Evolutionary conservation across 1,140 invertebrate genomes (phyloP).

Genomic region (Drosophila nikananu): DNA sequence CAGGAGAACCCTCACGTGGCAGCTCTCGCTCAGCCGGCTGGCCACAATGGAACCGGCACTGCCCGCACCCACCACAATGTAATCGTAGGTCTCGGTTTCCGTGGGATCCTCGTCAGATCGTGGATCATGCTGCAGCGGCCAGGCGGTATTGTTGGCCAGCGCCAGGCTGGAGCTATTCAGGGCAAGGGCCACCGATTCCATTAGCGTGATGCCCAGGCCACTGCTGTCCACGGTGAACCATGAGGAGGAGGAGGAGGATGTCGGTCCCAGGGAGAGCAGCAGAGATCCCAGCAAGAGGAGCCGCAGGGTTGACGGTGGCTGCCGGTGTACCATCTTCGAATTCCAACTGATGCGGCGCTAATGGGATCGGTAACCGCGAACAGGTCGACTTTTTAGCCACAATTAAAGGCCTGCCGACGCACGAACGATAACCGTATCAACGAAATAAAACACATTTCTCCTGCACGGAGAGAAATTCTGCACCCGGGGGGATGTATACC

Average conservation of each 20-base stretch:
- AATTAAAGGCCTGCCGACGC: slow-evolving; percentile 17
- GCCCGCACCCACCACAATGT: slow-evolving; percentile 87
- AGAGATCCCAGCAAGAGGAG: neutral
- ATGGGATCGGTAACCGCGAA: slow-evolving; percentile 1
- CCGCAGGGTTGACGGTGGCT: neutral
- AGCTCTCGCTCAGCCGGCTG: slow-evolving; percentile 68
- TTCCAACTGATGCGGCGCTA: slow-evolving; percentile 13
- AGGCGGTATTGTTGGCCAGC: slow-evolving; percentile 86
- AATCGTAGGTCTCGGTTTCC: slow-evolving; percentile 85
- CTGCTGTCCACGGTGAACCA: slow-evolving; percentile 43
- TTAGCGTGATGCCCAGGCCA: slow-evolving; percentile 85
- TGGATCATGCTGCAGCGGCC: slow-evolving; percentile 86
- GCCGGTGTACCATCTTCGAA: slow-evolving; percentile 20
- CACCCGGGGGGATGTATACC: neutral
- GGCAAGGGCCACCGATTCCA: slow-evolving; percentile 86
- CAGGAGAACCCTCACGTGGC: slow-evolving; percentile 84
- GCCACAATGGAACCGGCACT: slow-evolving; percentile 88
- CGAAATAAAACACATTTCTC: slow-evolving; percentile 13
- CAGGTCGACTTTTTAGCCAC: slow-evolving; percentile 12
- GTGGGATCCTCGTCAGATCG: slow-evolving; percentile 53
- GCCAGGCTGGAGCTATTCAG: slow-evolving; percentile 86
- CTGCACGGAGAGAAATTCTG: neutral
- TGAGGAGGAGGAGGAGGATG: neutral
- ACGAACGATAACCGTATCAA: slow-evolving; percentile 28
- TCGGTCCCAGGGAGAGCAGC: neutral